Base-by-base conservation (phyloP, 1,140 invertebrate genomes). In the Acyrthosiphon pisum region DNA sequence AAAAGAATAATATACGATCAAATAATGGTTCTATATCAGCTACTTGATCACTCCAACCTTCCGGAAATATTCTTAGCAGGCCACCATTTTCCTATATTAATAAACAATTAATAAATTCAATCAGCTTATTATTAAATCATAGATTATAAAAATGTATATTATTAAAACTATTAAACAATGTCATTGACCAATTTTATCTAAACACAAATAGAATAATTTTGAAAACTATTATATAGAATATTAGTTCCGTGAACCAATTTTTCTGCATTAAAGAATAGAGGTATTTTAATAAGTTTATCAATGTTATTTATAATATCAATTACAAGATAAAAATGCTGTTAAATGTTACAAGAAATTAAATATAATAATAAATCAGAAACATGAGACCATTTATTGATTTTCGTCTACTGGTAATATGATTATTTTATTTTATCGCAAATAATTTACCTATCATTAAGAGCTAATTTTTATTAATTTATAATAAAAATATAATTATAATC, bases 1-100 rank as follows among this genome's bases (percentile, higher is more conserved):
- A 99, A 95, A 99, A 99, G 95, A 99, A 99, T 93, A 99, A 95
- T 94, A 99, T 97, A 87, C 99, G 96, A 95, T 99, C 99, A 95
- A 99, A 99, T 81, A 97, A 95, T 1, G 99, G 99, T 94, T 98
- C 98, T 94, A 99, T 99, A 94, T 99, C 97, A 0, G 98, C 98
- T 11, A 99, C 97, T 95, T 97, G 96, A 94, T 98, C 97, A 26
- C 96, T 95, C 95, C 96, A 96, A 84, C 97, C 97, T 95, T 98
- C 97, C 0, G 99, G 99, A 95, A 98, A 99, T 95, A 99, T 98
- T 95, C 98, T 96, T 68, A 98, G 94, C 20, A 97, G 94, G 41
- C 97, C 97, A 48, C 97, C 97, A 95, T 97, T 95, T 94, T 96
- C 95, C 96, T 97, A 94, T 4, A 95, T 94, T n/a, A n/a, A n/a